phyloP scores from a whole-genome alignment of 2,888 invertebrate species.

The Acleris holmiana region DNA sequence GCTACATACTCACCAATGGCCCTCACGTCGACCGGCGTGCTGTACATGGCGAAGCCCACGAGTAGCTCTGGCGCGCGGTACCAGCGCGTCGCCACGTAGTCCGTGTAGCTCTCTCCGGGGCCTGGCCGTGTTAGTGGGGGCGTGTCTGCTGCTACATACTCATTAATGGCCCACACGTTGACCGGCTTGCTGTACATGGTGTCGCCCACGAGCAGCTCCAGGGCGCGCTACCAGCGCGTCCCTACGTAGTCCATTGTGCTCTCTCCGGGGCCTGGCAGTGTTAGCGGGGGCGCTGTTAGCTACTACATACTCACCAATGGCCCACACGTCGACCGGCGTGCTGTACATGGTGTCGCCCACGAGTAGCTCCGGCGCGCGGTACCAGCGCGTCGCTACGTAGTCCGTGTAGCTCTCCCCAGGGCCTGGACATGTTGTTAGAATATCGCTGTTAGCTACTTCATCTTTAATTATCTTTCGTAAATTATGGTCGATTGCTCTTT shows the following conservation, averaged over 20 bases:
- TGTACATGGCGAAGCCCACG: slow-evolving; percentile 97
- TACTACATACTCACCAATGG: slow-evolving; percentile 87
- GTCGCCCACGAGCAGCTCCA: slow-evolving; percentile 92
- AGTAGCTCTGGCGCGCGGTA: slow-evolving; percentile 87
- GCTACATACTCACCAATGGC: slow-evolving; percentile 89
- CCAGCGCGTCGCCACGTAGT: slow-evolving; percentile 99
- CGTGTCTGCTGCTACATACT: neutral
- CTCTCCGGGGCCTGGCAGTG: slow-evolving; percentile 93
- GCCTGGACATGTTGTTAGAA: slow-evolving; percentile 86
- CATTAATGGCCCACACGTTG: slow-evolving; percentile 99
- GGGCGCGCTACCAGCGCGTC: slow-evolving; percentile 96
- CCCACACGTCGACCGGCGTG: slow-evolving; percentile 98
- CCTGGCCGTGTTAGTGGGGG: slow-evolving; percentile 80
- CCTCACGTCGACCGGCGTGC: slow-evolving; percentile 98
- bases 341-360: slow-evolving; percentile 98
- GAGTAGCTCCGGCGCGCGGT: slow-evolving; percentile 85
- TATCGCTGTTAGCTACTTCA: no score
- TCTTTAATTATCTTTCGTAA: no score
- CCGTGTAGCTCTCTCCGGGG: slow-evolving; percentile 99
- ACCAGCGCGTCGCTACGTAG: slow-evolving; percentile 99
- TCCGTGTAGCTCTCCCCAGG: slow-evolving; percentile 99
- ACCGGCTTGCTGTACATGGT: slow-evolving; percentile 96
- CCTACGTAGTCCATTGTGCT: slow-evolving; percentile 99
- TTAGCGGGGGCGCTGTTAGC: slow-evolving; percentile 49
- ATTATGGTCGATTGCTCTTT: no score